Percentiles rank a stretch among this genome's conserved stretches.
Evolutionary conservation across 2,113 vertebrate genomes (phyloP).

Genomic region (Pampusana beccarii): DNA sequence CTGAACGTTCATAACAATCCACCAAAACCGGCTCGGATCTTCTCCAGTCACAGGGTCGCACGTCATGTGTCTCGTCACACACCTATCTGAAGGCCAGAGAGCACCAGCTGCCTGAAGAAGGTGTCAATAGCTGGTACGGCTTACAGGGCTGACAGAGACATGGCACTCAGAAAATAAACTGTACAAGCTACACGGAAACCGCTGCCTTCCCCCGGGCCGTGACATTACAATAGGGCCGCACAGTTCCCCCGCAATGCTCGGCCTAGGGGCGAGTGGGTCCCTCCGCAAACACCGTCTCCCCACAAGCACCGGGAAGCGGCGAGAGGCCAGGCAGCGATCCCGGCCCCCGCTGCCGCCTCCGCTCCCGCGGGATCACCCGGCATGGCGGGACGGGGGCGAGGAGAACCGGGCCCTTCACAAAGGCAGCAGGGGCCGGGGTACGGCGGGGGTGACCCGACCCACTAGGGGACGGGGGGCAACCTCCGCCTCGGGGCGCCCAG

Average conservation of each 20-base stretch:
- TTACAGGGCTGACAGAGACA: neutral
- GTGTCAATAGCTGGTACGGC: neutral
- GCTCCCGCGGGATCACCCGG: neutral
- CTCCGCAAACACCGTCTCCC: neutral
- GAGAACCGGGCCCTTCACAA: neutral
- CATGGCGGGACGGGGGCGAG: neutral
- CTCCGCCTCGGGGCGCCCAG: neutral
- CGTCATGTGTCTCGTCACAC: neutral
- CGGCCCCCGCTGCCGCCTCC: neutral
- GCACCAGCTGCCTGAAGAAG: neutral
- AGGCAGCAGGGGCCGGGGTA: neutral
- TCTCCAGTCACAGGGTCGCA: neutral
- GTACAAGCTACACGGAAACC: rapidly evolving
- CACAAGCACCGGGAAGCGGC: neutral
- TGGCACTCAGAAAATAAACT: neutral
- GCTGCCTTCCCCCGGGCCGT: neutral
- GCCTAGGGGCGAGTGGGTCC: neutral
- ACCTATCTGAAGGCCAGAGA: neutral
- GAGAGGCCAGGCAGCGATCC: neutral
- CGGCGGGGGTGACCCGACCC: neutral
- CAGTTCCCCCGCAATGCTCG: neutral
- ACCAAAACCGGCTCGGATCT: neutral
- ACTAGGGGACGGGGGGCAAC: neutral
- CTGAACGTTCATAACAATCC: rapidly evolving
- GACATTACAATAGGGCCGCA: rapidly evolving